Base-by-base conservation (phyloP, 1,140 invertebrate species). In the Tetranychus urticae region DNA sequence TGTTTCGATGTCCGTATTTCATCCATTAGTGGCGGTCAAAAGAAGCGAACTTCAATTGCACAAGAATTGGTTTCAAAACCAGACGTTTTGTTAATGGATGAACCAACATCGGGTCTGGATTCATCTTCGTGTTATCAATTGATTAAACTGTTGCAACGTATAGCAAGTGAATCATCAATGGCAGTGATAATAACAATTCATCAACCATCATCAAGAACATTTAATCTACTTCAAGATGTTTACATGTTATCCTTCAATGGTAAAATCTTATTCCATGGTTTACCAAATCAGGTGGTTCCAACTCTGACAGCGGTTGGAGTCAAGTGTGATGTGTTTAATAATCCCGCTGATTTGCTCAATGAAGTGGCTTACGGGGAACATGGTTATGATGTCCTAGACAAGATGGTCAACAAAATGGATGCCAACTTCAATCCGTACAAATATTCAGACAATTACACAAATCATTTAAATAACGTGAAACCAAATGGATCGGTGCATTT, bases 101-200 rank as follows among this genome's bases (percentile, higher is more conserved):
- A 63, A 42, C 62, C 62, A 42, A 63, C 62, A 1, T 55, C 47
- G 2, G 62, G 62, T 56, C 42, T 63, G 14, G 62, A 61, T 56
- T 37, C n/a, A 2, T 14, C 46, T 1, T 56, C 12, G 45, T 61
- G 50, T 39, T 46, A 45, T 23, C 34, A 39, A 39, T 34, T 46
- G 13, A 37, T 61, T 55, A 13, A 61, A 46, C 37, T 50, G 59
- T 42, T 60, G 34, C 14, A 60, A 34, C 8, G 12, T 1, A 3
- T 60, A 10, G 23, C 59, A 3, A 5, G 13, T 12, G 5, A 42
- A 35, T 13, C 31, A 7, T 46, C 62, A 5, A 62, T 62, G 14
- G 57, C 62, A 31, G 42, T 59, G 1, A n/a, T 62, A 31, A 39
- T 52, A 8, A 62, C 57, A 3, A 62, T 62, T 10, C 62, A 62